A percentile compares a stretch with the other conserved stretches of the same genome.
phyloP scores from a whole-genome alignment of 1,140 invertebrate genomes.

The Carposina sasakii region DNA sequence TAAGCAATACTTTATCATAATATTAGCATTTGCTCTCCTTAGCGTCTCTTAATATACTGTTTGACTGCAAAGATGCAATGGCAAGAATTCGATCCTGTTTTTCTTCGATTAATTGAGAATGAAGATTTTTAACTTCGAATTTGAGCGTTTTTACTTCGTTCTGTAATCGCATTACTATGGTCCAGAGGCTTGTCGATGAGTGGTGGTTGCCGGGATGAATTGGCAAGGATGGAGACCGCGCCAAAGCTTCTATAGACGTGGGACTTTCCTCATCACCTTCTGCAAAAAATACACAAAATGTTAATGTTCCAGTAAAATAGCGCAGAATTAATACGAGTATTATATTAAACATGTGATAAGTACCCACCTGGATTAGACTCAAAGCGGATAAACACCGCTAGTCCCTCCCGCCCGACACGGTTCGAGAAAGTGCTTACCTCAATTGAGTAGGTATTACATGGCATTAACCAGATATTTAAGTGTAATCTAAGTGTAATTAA shows the following conservation, averaged over 20 bases:
- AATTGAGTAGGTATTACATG: no score
- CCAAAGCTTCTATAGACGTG: constrained; percentile 52
- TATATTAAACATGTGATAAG: no score
- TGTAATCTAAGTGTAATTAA: no score
- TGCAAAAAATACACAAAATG: constrained; percentile 36
- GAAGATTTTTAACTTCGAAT: constrained; percentile 57
- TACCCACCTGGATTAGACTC: constrained; percentile 5
- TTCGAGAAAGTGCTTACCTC: no score
- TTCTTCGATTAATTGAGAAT: constrained; percentile 61
- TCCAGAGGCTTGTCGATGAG: constrained; percentile 55
- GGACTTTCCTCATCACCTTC: constrained; percentile 66
- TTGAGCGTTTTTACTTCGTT: constrained; percentile 64
- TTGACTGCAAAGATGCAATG: constrained; percentile 59
- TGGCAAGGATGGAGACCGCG: constrained; percentile 65
- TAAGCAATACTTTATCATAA: no score
- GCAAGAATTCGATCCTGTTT: constrained; percentile 65
- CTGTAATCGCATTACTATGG: constrained; percentile 62
- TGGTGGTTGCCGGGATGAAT: constrained; percentile 48
- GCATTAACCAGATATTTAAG: no score
- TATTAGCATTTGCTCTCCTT: constrained; percentile 69
- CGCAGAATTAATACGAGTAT: no score
- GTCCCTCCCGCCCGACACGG: no score
- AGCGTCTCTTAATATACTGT: constrained; percentile 59
- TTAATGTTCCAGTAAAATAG: background rate
- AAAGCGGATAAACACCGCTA: background rate